Evolutionary conservation across 64 coral and sea anemone species (phyloP).

Genomic region (Platygyra sinensis): DNA sequence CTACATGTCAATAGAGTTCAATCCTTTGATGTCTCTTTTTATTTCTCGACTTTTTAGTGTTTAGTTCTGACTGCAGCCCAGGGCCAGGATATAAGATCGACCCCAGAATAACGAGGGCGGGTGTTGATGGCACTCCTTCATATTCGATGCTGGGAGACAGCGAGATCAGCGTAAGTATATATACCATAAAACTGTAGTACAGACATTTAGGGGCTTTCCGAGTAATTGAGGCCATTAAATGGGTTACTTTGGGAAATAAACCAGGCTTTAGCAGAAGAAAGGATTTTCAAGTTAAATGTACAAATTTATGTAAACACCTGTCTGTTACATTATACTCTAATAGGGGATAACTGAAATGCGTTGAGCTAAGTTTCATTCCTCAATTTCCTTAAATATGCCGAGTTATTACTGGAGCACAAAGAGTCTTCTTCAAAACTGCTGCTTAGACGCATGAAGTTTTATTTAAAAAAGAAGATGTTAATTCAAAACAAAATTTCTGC

Average conservation of each 20-base stretch:
- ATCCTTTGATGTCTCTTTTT: not conserved
- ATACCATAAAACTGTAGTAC: not conserved
- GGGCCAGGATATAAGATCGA: conserved; percentile 92
- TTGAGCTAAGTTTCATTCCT: no score
- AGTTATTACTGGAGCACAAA: no score
- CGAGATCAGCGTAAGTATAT: conserved; percentile 84
- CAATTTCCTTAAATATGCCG: no score
- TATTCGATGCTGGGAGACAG: conserved; percentile 92
- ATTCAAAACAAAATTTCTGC: not conserved
- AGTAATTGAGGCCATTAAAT: not conserved
- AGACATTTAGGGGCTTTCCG: not conserved
- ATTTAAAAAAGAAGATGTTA: no score
- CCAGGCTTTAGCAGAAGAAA: not conserved
- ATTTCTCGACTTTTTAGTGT: conserved; percentile 60
- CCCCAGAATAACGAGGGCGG: conserved; percentile 64
- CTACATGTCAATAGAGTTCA: not conserved
- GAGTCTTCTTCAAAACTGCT: no score
- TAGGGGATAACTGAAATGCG: no score
- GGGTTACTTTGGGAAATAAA: no score
- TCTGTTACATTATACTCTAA: no score
- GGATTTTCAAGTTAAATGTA: not conserved
- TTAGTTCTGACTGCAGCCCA: conserved; percentile 93
- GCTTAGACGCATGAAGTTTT: no score
- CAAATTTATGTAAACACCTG: not conserved
- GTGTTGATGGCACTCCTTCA: conserved; percentile 83